A percentile compares a stretch with the other conserved stretches of the same genome.
These are phyloP conservation scores for Istiophorus platypterus DNA, from an alignment of 2,113 vertebrate genomes.

Conservation along the genomic window DNA sequence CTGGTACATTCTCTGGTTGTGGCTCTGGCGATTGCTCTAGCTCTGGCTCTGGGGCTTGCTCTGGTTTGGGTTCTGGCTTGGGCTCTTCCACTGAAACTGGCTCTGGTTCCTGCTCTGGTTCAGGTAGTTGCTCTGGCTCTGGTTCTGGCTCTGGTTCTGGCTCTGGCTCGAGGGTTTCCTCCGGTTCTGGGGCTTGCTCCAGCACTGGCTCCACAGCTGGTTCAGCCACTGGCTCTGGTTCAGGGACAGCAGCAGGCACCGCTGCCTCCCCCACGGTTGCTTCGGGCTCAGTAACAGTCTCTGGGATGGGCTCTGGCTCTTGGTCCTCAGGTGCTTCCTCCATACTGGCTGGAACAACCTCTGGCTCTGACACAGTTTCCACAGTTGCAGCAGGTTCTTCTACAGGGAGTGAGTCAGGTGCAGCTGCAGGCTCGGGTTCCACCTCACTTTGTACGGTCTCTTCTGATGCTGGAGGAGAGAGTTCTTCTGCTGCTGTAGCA, in stretches of 20 bases:
- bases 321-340: constrained; percentile 28
- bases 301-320: constrained; percentile 53
- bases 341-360: constrained; percentile 12
- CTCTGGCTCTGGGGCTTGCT: constrained; percentile 33
- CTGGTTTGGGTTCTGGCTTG: constrained; percentile 37
- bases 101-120: constrained; percentile 28
- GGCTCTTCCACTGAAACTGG: constrained; percentile 17
- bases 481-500: constrained; percentile 2
- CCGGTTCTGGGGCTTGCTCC: constrained; percentile 37
- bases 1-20: constrained; percentile 24
- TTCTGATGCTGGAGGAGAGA: constrained; percentile 38
- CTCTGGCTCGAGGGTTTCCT: constrained; percentile 28
- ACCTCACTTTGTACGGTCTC: constrained; percentile 37
- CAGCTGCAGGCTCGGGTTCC: constrained; percentile 47
- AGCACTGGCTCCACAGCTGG: constrained; percentile 18
- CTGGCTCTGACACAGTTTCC: constrained; percentile 42
- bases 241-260: constrained; percentile 29
- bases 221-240: constrained; percentile 43
- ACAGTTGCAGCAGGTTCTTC: constrained; percentile 41
- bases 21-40: constrained; percentile 28
- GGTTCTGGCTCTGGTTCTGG: constrained; percentile 27
- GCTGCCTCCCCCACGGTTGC: constrained; percentile 55
- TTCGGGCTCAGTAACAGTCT: constrained; percentile 64
- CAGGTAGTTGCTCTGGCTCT: constrained; percentile 23
- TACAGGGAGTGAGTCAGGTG: constrained; percentile 36